Conservation (phyloP, 2,113 vertebrate genomes). For the Leptocoma aspasia region DNA sequence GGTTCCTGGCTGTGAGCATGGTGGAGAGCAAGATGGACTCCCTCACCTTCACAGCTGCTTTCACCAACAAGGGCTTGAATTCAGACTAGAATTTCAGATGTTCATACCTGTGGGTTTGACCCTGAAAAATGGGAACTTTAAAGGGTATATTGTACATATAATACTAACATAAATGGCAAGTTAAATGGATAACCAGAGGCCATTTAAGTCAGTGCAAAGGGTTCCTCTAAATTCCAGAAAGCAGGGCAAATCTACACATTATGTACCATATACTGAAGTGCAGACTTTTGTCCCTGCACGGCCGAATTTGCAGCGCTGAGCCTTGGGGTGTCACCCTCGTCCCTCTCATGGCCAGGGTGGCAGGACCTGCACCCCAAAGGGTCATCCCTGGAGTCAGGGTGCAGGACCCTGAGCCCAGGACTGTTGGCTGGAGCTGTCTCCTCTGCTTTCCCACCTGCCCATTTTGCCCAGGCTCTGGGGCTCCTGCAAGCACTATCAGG, state of each 20-base stretch:
- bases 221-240: neutral
- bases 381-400: neutral
- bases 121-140: neutral
- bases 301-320: neutral
- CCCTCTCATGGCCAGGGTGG: neutral
- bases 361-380: neutral
- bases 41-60: neutral
- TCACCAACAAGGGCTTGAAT: neutral
- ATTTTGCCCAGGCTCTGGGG: too few relatives aligned
- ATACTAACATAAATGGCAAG: neutral
- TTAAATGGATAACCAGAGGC: neutral
- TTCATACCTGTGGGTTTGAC: neutral
- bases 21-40: neutral
- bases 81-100: neutral
- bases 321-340: conserved; percentile 30
- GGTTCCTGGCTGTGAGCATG: neutral
- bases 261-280: neutral
- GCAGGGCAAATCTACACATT: neutral
- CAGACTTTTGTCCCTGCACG: neutral
- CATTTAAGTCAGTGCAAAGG: neutral
- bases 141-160: neutral
- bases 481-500: neutral
- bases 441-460: neutral
- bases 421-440: neutral
- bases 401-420: neutral